Conservation (phyloP, 2,888 invertebrate species). For the Odontocolon sp. region DNA sequence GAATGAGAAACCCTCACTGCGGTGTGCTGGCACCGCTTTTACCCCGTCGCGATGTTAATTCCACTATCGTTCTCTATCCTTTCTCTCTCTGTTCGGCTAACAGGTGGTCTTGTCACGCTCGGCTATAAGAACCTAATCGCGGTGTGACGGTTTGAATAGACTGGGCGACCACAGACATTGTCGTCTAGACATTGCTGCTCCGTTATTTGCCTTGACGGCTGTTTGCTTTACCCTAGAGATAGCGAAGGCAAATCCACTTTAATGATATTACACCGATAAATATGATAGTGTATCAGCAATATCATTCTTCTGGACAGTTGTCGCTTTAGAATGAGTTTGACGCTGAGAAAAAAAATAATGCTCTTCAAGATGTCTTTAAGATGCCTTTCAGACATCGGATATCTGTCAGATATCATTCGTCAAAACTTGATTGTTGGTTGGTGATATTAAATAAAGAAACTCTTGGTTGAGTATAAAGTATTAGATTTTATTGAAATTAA, state of each 20-base stretch:
- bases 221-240: not conserved
- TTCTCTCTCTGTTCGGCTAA: conserved; percentile 62
- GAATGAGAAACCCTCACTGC: conserved; percentile 18
- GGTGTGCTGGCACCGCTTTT: conserved; percentile 8
- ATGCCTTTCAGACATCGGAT: no score
- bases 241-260: not conserved
- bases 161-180: conserved; percentile 7
- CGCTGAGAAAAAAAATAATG: no score
- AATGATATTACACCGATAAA: no score
- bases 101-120: conserved; percentile 70
- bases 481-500: no score
- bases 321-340: no score
- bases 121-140: conserved; percentile 55
- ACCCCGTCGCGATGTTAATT: conserved; percentile 69
- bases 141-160: conserved; percentile 36
- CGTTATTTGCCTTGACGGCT: not conserved
- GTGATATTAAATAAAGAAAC: no score
- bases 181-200: not conserved
- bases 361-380: no score
- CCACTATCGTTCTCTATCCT: conserved; percentile 60
- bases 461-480: no score
- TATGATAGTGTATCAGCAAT: no score
- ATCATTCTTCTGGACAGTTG: no score
- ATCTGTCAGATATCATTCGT: no score
- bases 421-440: no score